phyloP scores from a whole-genome alignment of 2,113 vertebrate species.

The Saccopteryx bilineata region DNA sequence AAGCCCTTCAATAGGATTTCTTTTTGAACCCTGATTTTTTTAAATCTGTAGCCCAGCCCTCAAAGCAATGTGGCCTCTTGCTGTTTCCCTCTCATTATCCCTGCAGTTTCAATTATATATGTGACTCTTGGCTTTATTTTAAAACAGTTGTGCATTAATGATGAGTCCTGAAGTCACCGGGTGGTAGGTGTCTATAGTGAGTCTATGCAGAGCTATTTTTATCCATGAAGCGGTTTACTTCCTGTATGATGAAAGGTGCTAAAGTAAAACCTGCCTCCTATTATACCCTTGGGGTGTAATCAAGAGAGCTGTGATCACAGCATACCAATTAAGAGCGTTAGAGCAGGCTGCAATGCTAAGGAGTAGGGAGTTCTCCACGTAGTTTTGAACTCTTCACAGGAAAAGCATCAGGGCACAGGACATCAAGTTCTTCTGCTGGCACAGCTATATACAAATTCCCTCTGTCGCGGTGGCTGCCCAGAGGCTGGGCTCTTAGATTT shows the following conservation, averaged over 20 bases:
- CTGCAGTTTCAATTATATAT: conserved; percentile 77
- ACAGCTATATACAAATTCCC: conserved; percentile 31
- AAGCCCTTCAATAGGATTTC: not conserved
- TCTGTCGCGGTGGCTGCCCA: conserved; percentile 46
- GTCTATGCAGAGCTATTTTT: conserved; percentile 72
- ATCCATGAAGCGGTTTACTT: conserved; percentile 64
- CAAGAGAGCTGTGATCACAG: conserved; percentile 18
- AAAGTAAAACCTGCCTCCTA: conserved; percentile 64
- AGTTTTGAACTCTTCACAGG: conserved; percentile 50
- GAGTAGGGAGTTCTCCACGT: not conserved
- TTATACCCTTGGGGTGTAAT: conserved; percentile 57
- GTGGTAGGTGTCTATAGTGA: conserved; percentile 70
- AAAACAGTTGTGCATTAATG: conserved; percentile 75
- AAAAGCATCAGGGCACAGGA: conserved; percentile 36
- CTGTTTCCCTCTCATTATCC: conserved; percentile 73
- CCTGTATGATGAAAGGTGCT: conserved; percentile 58
- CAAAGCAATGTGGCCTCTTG: conserved; percentile 48
- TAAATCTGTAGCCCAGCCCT: conserved; percentile 70
- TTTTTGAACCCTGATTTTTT: conserved; percentile 47
- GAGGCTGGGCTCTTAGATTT: conserved; percentile 60
- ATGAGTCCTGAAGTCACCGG: conserved; percentile 71
- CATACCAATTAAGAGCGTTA: conserved; percentile 46
- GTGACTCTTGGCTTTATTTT: conserved; percentile 74
- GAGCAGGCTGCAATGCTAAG: not conserved
- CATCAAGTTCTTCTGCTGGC: conserved; percentile 56